These are phyloP conservation scores for Drosophila tani DNA, from an alignment of 1,140 invertebrate species.

Conservation along the genomic window DNA sequence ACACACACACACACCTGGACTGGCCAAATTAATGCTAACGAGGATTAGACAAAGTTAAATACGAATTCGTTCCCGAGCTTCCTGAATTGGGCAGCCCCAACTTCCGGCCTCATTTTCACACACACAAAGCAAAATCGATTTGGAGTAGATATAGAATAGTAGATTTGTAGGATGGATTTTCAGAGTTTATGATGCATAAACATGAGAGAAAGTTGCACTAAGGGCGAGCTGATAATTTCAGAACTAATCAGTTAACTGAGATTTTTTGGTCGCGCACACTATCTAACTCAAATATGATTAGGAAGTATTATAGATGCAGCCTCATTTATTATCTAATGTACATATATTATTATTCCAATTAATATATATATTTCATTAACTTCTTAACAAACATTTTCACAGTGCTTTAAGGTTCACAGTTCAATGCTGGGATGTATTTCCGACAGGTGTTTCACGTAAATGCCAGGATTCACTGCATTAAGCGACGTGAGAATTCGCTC, in stretches of 20 bases:
- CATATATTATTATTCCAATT: no score
- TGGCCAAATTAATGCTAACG: conserved; percentile 38
- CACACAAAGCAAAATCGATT: conserved; percentile 14
- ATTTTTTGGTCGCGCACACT: no score
- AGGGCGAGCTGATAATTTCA: no score
- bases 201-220: not conserved
- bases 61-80: conserved; percentile 27
- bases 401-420: not conserved
- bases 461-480: conserved; percentile 4
- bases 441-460: conserved; percentile 5
- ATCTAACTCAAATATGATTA: not conserved
- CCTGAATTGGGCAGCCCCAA: conserved; percentile 8
- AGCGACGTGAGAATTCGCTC: conserved; percentile 29
- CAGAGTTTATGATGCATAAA: not conserved
- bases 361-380: no score
- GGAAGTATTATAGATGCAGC: not conserved
- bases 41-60: conserved; percentile 47
- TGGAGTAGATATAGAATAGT: not conserved
- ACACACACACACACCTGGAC: conserved; percentile 16
- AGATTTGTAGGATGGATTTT: not conserved
- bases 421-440: conserved; percentile 8
- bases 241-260: no score
- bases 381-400: not conserved
- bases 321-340: no score
- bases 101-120: conserved; percentile 16